Percentiles rank a stretch among this genome's conserved stretches.
phyloP scores from a whole-genome alignment of 2,797 vertebrate species.

The Acipenser oxyrinchus region DNA sequence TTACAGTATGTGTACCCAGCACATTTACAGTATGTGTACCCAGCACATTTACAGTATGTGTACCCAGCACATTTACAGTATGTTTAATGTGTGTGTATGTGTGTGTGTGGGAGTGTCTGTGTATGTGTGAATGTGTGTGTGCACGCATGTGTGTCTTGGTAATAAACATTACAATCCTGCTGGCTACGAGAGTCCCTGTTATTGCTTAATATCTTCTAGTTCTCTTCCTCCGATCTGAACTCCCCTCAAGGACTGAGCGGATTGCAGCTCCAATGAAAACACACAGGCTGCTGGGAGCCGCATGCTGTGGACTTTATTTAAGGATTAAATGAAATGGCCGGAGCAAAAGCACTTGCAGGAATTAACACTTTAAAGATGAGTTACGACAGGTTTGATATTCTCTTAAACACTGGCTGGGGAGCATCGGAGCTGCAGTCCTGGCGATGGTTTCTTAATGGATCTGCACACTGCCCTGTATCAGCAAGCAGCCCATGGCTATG shows the following conservation, averaged over 20 bases:
- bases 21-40: too few relatives aligned
- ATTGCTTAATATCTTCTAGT: slow-evolving; percentile 34
- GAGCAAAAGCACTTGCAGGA: slow-evolving; percentile 65
- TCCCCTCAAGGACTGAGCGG: slow-evolving; percentile 16
- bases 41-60: too few relatives aligned
- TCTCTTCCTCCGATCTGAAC: slow-evolving; percentile 27
- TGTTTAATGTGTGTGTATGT: too few relatives aligned
- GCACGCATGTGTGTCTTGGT: too few relatives aligned
- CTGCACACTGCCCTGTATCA: too few relatives aligned
- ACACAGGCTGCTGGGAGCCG: slow-evolving; percentile 29
- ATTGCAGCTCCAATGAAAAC: background rate
- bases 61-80: too few relatives aligned
- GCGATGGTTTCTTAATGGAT: too few relatives aligned
- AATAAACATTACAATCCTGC: too few relatives aligned
- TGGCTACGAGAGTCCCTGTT: slow-evolving; percentile 19
- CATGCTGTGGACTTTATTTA: slow-evolving; percentile 66
- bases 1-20: too few relatives aligned
- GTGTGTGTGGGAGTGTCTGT: too few relatives aligned
- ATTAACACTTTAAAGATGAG: slow-evolving; percentile 80
- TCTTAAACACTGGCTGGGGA: slow-evolving; percentile 37
- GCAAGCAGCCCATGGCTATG: too few relatives aligned
- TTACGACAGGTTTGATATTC: slow-evolving; percentile 69
- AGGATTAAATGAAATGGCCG: slow-evolving; percentile 79
- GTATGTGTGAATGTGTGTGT: too few relatives aligned
- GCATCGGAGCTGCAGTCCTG: background rate